Percentiles rank a stretch among this genome's conserved stretches.
Evolutionary conservation across 2,797 vertebrate species (phyloP).

Genomic region (Hydrophis major): DNA sequence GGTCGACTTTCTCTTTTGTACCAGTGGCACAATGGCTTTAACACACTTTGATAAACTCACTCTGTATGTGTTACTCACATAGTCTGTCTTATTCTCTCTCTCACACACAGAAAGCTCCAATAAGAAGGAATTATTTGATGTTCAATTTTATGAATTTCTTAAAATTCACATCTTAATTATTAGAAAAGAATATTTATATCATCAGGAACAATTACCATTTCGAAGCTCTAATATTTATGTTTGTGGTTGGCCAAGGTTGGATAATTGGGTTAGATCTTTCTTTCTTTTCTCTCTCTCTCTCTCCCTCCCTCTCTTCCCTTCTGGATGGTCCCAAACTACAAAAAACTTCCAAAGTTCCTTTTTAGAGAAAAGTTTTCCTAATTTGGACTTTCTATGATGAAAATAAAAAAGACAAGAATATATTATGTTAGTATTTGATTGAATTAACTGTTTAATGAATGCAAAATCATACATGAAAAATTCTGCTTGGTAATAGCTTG

Average conservation of each 20-base stretch:
- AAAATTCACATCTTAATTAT: neutral
- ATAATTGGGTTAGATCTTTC: neutral
- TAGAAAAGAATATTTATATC: neutral
- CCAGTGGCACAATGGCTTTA: neutral
- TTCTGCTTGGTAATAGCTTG: neutral
- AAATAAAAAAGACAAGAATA: neutral
- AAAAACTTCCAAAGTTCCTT: neutral
- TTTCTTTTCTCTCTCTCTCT: neutral
- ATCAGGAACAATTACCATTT: neutral
- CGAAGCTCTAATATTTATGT: neutral
- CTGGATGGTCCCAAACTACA: neutral
- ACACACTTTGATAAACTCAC: neutral
- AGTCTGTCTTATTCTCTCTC: neutral
- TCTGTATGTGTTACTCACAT: neutral
- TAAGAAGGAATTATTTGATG: neutral
- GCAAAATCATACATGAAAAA: neutral
- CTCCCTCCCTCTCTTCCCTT: neutral
- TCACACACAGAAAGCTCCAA: neutral
- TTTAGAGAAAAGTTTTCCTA: neutral
- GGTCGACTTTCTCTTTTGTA: slow-evolving; percentile 65
- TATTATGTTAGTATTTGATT: neutral
- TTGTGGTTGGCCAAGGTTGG: neutral
- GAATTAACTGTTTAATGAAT: neutral
- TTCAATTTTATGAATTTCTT: neutral
- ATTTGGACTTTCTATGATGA: neutral